Evolutionary conservation across 2,888 invertebrate species (phyloP), one percentile per base, ranked within the genome.

Genomic region (Toxonevra muliebris): DNA sequence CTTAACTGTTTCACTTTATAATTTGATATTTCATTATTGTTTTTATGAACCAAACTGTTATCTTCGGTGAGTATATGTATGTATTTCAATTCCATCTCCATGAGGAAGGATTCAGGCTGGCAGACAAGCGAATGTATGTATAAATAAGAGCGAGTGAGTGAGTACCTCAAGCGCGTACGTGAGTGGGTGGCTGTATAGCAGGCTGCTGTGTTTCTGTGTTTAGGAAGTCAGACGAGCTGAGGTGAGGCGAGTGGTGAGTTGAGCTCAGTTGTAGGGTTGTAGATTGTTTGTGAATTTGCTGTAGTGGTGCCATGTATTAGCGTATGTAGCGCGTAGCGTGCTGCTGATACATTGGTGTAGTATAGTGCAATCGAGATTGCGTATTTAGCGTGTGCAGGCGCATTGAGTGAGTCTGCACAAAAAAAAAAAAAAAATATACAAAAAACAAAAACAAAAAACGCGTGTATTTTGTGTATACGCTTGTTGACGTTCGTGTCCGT

Each of bases 161-260:
- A 12, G 42, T 62, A 13, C 7, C 42, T 54, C 17, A 30, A 58
- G 40, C 13, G 17, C n/a, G 58, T 55, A n/a, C 10, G 50, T 48
- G 50, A 48, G 59, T 10, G 17, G n/a, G 30, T 40, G 68, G 65
- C 17, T 64, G 40, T 42, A 20, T 63, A 55, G 41, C 10, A 53
- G 50, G 40, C 19, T 42, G 52, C 43, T 59, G 61, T 61, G 61
- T 64, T 66, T 69, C 61, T 65, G 70, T 68, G 61, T 69, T 71
- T 62, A 65, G 60, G 17, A 19, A 12, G 42, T 19, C 54, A 19
- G 20, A 40, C 11, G 2, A 15, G 48, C 1, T 8, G 48, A 7
- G 45, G 15, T n/a, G 8, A 57, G 12, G 57, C 13, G 43, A 13
- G 53, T n/a, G 12, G n/a, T 17, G 43, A 12, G n/a, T 41, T 12